Evolutionary conservation across 2,888 invertebrate species (phyloP), one percentile per base, ranked within the genome.

Genomic region (Pyrgus malvae): DNA sequence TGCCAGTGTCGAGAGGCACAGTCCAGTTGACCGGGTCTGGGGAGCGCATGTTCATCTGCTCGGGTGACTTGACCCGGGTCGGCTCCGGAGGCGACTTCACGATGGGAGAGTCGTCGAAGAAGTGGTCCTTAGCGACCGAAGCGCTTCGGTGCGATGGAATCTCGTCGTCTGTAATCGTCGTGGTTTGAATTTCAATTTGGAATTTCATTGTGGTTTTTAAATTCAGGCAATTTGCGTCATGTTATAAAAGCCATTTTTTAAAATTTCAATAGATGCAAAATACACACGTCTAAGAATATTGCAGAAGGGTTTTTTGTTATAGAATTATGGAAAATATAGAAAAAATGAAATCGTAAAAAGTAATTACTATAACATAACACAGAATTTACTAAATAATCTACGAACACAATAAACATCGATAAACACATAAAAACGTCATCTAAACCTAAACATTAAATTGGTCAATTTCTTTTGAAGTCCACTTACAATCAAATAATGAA

Each of bases 21-120:
- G 97, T 97, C 97, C 97, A 98, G 87, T 97, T 97, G 70, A 97
- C 97, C 48, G 97, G 97, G 87, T 97, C 97, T 9, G 97, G 97
- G 14, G 97, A 97, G 66, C 96, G 93, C 94, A 97, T 96, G 78
- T 97, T 93, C 86, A 97, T 95, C 82, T 97, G 96, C 78, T 97
- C 97, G 0, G 97, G 97, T 8, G 97, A 97, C 85, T 97, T 98
- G 59, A 97, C 97, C 72, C 97, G 91, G 40, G 97, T 98, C 38
- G 97, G 97, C 76, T 98, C 97, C 41, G 97, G 97, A 0, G 97
- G 97, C 14, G 97, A 97, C 83, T 97, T 97, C 21, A 97, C 96
- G 65, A 97, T 94, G 0, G 91, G 91, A 0, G 91, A 88, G 67
- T 91, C 90, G 66, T 91, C 91, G 65, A 90, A 87, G 79, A 90